These are phyloP conservation scores for Pandion haliaetus DNA, from an alignment of 2,113 vertebrate genomes.

Conservation along the genomic window DNA sequence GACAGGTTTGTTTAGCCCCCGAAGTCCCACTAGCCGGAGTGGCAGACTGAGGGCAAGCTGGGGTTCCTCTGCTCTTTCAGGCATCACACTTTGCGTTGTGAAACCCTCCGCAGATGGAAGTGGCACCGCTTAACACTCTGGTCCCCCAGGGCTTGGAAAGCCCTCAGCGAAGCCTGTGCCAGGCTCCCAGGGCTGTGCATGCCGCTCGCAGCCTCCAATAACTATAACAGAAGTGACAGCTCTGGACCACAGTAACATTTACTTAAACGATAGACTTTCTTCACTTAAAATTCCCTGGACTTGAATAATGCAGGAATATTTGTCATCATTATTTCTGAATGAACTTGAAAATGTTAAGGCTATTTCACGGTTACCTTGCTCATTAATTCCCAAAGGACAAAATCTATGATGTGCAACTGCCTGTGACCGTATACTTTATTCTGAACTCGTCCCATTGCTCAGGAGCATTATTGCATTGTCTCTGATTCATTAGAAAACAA, in stretches of 20 bases:
- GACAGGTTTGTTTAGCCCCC: not conserved
- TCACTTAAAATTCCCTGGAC: not conserved
- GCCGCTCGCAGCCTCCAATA: not conserved
- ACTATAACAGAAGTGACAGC: not conserved
- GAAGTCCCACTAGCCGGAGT: not conserved
- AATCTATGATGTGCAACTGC: not conserved
- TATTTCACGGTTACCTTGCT: not conserved
- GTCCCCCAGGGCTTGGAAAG: not conserved
- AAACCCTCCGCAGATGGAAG: not conserved
- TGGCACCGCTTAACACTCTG: fast-evolving
- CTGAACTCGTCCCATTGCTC: not conserved
- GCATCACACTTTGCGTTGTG: not conserved
- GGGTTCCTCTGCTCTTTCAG: not conserved
- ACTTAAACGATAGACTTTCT: not conserved
- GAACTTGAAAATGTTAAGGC: not conserved
- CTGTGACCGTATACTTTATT: not conserved
- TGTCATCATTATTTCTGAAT: not conserved
- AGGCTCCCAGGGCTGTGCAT: not conserved
- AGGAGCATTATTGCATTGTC: not conserved
- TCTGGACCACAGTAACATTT: not conserved
- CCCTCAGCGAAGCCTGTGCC: fast-evolving
- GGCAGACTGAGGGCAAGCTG: not conserved
- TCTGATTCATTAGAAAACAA: not conserved
- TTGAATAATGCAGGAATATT: not conserved
- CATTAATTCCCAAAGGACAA: not conserved